A percentile compares a stretch with the other conserved stretches of the same genome.
These are phyloP conservation scores for Platichthys stellatus DNA, from an alignment of 2,113 vertebrate genomes.

Conservation along the genomic window DNA sequence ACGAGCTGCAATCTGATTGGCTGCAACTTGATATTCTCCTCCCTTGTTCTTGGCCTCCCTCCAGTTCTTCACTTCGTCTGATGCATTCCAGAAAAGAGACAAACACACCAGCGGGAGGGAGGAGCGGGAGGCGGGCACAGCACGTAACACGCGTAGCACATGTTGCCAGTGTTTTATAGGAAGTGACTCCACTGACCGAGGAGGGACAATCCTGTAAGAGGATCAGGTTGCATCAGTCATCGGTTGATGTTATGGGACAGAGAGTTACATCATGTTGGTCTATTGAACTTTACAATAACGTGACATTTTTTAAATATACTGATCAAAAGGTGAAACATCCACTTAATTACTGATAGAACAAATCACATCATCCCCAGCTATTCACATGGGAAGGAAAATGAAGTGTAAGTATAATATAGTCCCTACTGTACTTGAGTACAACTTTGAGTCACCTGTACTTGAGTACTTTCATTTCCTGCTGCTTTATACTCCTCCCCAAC, in stretches of 20 bases:
- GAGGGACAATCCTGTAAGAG: constrained; percentile 59
- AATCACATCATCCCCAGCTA: neutral
- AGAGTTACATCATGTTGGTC: constrained; percentile 54
- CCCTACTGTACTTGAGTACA: neutral
- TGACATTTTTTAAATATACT: neutral
- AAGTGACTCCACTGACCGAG: constrained; percentile 37
- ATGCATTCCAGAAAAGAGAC: constrained; percentile 71
- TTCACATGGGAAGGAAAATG: neutral
- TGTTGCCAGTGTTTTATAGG: constrained; percentile 26
- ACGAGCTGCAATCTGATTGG: constrained; percentile 38
- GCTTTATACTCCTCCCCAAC: neutral
- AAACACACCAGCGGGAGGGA: constrained; percentile 53
- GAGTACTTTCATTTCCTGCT: neutral
- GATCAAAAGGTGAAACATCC: neutral
- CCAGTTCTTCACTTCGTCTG: constrained; percentile 31
- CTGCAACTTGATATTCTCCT: constrained; percentile 21
- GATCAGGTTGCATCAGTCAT: constrained; percentile 62
- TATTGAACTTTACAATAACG: constrained; percentile 7
- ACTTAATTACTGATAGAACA: neutral
- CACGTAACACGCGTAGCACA: constrained; percentile 55
- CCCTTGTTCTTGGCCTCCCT: constrained; percentile 42
- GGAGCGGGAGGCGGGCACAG: constrained; percentile 3
- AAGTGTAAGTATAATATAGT: neutral
- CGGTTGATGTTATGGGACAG: constrained; percentile 53
- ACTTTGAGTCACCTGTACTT: neutral